phyloP scores from a whole-genome alignment of 1,140 invertebrate genomes.

The Drosophila aff. region DNA sequence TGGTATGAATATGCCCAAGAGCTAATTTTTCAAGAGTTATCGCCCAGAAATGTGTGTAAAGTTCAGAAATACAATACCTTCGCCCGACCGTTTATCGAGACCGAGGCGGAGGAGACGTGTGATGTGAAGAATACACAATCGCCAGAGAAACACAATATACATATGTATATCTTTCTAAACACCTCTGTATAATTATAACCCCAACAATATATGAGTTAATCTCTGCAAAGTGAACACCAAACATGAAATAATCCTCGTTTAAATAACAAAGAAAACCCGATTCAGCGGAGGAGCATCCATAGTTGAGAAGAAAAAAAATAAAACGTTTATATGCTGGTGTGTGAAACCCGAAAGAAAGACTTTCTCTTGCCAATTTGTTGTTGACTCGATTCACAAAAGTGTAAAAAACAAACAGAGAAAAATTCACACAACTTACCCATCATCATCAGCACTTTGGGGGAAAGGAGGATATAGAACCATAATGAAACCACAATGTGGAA shows the following conservation, averaged over 20 bases:
- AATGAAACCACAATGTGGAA: slow-evolving; percentile 19
- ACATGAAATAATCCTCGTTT: slow-evolving; percentile 24
- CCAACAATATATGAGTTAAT: slow-evolving; percentile 8
- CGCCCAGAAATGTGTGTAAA: slow-evolving; percentile 48
- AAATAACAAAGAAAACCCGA: slow-evolving; percentile 35
- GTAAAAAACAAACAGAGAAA: slow-evolving; percentile 34
- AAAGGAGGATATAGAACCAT: slow-evolving; percentile 20
- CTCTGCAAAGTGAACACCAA: slow-evolving; percentile 16
- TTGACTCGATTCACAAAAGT: slow-evolving; percentile 22
- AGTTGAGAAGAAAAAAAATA: slow-evolving; percentile 3
- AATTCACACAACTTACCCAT: slow-evolving; percentile 18
- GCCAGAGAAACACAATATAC: not conserved
- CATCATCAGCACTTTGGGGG: slow-evolving; percentile 8
- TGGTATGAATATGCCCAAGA: slow-evolving; percentile 55
- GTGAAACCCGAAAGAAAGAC: slow-evolving; percentile 31
- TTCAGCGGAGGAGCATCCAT: slow-evolving; percentile 23
- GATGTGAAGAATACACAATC: slow-evolving; percentile 23
- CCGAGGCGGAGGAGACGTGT: slow-evolving; percentile 7
- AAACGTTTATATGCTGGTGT: slow-evolving; percentile 17
- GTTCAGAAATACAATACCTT: slow-evolving; percentile 43
- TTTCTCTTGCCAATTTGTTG: slow-evolving; percentile 48
- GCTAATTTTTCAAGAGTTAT: slow-evolving; percentile 55
- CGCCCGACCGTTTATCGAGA: slow-evolving; percentile 19
- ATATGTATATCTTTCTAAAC: not conserved
- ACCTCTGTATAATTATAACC: slow-evolving; percentile 9